A percentile compares a stretch with the other conserved stretches of the same genome.
phyloP scores from a whole-genome alignment of 2,113 vertebrate species.

The Heterochromis multidens region DNA sequence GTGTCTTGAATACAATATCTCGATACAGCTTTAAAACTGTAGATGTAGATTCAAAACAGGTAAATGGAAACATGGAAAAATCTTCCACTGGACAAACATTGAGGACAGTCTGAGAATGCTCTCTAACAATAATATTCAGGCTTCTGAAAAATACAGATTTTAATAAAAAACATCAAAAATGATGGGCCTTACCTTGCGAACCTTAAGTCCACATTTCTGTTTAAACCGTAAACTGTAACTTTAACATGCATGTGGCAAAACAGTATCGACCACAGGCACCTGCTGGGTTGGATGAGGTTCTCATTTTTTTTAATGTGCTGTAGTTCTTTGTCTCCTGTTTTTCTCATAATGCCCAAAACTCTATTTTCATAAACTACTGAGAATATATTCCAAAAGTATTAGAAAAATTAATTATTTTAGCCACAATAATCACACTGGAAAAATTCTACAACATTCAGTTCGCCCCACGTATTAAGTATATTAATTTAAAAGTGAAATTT shows the following conservation, averaged over 20 bases:
- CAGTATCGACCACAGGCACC: background rate
- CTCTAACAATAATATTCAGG: background rate
- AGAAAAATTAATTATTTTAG: background rate
- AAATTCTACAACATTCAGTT: background rate
- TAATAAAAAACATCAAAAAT: too few relatives aligned
- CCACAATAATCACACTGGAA: background rate
- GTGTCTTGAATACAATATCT: background rate
- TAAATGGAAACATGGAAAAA: background rate
- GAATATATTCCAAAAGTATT: fast-evolving
- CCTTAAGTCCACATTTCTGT: too few relatives aligned
- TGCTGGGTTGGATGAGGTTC: background rate
- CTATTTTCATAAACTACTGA: background rate
- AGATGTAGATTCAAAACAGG: fast-evolving
- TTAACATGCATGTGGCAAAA: too few relatives aligned
- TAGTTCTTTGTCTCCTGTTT: background rate
- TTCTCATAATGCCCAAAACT: too few relatives aligned
- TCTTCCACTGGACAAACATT: background rate
- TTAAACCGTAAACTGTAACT: background rate
- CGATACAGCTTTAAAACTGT: background rate
- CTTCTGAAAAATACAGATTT: too few relatives aligned
- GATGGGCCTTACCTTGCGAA: too few relatives aligned
- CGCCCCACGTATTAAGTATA: fast-evolving
- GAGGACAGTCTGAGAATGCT: too few relatives aligned
- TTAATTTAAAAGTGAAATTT: too few relatives aligned
- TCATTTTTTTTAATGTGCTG: background rate